Percentiles rank a stretch among this genome's conserved stretches.
Conservation (phyloP, 1,140 invertebrate genomes). For the Tetramorium simillimum region DNA sequence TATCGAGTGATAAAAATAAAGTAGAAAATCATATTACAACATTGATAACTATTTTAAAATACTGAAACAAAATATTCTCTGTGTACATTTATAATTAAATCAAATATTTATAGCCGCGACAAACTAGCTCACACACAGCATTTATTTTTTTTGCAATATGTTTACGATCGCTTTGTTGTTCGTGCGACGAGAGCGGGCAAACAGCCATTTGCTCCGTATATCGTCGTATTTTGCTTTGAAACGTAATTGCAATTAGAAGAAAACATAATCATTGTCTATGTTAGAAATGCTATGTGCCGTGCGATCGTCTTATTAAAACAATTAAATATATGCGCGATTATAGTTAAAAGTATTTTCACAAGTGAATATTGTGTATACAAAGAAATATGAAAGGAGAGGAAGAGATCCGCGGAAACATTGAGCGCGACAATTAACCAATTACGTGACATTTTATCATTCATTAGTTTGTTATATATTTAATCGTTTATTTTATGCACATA, state of each 20-base stretch:
- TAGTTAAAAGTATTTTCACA: neutral
- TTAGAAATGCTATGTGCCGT: neutral
- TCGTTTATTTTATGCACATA: no score
- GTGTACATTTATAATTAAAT: no score
- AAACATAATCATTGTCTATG: neutral
- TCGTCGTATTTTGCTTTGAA: neutral
- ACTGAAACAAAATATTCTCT: no score
- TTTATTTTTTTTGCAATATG: neutral
- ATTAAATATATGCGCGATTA: neutral
- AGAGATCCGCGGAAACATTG: neutral
- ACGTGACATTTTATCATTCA: neutral
- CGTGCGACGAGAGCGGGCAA: neutral
- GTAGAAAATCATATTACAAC: neutral
- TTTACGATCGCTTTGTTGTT: neutral
- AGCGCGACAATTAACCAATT: neutral
- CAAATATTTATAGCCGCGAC: neutral
- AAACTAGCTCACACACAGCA: neutral
- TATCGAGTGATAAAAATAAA: neutral
- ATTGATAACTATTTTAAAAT: no score
- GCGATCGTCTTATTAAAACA: neutral
- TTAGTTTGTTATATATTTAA: neutral
- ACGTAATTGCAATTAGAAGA: neutral
- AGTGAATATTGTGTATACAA: neutral
- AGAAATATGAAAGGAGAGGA: neutral
- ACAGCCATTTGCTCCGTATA: neutral